A percentile compares a stretch with the other conserved stretches of the same genome.
phyloP scores from a whole-genome alignment of 1,140 invertebrate genomes.

The Onthophagus taurus region DNA sequence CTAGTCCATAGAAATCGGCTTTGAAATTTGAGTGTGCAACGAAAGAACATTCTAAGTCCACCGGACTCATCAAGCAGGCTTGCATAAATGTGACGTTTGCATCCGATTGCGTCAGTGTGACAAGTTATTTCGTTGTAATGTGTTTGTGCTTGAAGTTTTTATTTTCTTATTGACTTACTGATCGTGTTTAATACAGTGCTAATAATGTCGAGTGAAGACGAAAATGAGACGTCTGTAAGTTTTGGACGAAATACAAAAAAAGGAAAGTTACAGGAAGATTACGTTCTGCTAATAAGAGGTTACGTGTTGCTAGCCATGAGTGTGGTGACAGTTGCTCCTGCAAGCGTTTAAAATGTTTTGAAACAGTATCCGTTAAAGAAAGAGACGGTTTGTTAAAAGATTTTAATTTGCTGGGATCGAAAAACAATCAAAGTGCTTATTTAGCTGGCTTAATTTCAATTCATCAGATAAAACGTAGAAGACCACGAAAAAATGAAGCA shows the following conservation, averaged over 20 bases:
- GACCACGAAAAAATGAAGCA: conserved; percentile 7
- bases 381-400: conserved; percentile 5
- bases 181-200: not conserved
- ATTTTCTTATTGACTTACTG: not conserved
- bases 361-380: conserved; percentile 9
- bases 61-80: not conserved
- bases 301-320: conserved; percentile 4
- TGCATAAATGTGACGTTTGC: not conserved
- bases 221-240: conserved; percentile 1
- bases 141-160: conserved; percentile 2
- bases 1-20: too few species aligned
- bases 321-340: too few species aligned
- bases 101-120: not conserved
- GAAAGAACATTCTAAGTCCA: conserved; percentile 4
- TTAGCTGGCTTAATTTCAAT: conserved; percentile 7
- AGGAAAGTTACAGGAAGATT: conserved; percentile 4
- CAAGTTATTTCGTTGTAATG: conserved; percentile 2
- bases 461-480: not conserved
- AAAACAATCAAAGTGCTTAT: conserved; percentile 10
- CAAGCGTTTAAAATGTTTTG: conserved; percentile 1
- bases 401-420: conserved; percentile 8
- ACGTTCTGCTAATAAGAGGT: not conserved
- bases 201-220: conserved; percentile 1
- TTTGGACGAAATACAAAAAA: not conserved
- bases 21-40: too few species aligned